Base-by-base conservation (phyloP, 2,797 vertebrate species). In the Oreortyx pictus region DNA sequence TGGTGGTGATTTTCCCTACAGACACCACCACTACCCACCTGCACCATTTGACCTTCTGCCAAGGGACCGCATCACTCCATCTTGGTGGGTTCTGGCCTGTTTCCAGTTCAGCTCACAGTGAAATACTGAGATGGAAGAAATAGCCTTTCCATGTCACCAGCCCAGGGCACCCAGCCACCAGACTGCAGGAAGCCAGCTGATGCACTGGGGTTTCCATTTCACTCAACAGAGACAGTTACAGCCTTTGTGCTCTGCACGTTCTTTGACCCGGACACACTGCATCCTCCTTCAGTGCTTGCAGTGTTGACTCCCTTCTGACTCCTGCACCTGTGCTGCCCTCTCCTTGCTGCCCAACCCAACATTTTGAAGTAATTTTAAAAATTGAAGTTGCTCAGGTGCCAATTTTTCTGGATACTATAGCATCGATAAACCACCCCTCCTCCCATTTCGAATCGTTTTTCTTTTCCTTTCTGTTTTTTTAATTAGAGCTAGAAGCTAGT, bases 201-300 rank as follows among this genome's bases (percentile, higher is more conserved):
- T 46, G 65, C 71, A 47, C 37, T 7, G 14, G 20, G n/a, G 25
- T 60, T 44, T 71, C 62, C 29, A 7, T 75, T 75, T 66, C 52
- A n/a, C 12, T 39, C 61, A 59, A 44, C 57, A 64, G 61, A 59
- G 70, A 64, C 61, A 64, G 27, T 33, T 43, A 43, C 3, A 3
- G 17, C 37, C 37, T 20, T 44, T 2, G 1, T 20, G 39, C 14
- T 27, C n/a, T 2, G 2, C 18, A 20, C 11, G 7, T 16, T 3
- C 13, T 14, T 20, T 0, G 0, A 20, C 72, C 44, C 14, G 33
- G 27, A 43, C 11, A 57, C 31, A 5, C 2, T 1, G 43, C 60
- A 27, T 19, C 22, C 14, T 49, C 19, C 29, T 39, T 56, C 31
- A 59, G 7, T 70, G 24, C 7, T 3, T 35, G 23, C 8, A 19